phyloP scores from a whole-genome alignment of 2,797 vertebrate species.

The Phrynocephalus guinanensis region DNA sequence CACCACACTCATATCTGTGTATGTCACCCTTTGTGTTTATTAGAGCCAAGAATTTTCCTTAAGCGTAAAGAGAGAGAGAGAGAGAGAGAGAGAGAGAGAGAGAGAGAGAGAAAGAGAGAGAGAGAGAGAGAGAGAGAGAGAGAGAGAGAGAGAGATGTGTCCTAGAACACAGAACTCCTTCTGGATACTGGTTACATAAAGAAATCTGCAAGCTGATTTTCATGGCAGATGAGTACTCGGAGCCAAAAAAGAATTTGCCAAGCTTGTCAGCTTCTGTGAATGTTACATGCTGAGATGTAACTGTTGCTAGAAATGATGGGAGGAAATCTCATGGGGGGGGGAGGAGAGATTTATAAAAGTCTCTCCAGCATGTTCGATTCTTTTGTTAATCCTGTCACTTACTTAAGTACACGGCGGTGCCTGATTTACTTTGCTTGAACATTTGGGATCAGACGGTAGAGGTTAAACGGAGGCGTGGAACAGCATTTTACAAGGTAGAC shows the following conservation, averaged over 20 bases:
- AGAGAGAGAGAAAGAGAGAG: not conserved
- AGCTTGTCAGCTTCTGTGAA: conserved; percentile 30
- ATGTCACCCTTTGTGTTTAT: not conserved
- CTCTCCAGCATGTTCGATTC: conserved; percentile 36
- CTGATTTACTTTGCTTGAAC: conserved; percentile 43
- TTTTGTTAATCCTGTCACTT: conserved; percentile 40
- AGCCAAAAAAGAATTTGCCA: conserved; percentile 27
- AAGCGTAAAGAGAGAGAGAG: conserved; percentile 15
- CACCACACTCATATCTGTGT: not conserved
- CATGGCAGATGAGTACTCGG: not conserved
- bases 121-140: conserved; percentile 17
- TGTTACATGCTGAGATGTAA: conserved; percentile 29
- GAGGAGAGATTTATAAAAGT: not conserved
- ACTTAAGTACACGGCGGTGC: conserved; percentile 22
- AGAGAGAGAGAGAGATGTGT: conserved; percentile 3
- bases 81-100: conserved; percentile 9
- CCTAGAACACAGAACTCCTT: not conserved
- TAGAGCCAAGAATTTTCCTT: not conserved
- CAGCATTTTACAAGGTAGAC: not conserved
- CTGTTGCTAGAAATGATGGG: conserved; percentile 17
- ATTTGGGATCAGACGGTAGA: conserved; percentile 6
- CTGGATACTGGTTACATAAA: not conserved
- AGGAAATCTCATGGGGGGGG: conserved; percentile 10
- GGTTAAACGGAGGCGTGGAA: not conserved
- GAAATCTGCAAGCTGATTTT: conserved; percentile 41